phyloP scores from a whole-genome alignment of 2,888 invertebrate species.

The Thumatha senex region DNA sequence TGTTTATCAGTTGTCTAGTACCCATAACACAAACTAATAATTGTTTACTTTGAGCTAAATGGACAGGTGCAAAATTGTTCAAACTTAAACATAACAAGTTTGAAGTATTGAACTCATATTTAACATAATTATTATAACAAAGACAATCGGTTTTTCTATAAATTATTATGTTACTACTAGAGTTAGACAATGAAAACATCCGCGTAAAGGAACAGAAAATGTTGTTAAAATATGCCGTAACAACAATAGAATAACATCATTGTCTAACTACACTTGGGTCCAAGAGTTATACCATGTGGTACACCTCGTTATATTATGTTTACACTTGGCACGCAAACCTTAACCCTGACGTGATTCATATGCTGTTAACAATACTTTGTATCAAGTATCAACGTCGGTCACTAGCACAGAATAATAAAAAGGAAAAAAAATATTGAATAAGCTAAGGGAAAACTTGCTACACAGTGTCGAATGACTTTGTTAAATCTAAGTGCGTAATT shows the following conservation, averaged over 20 bases:
- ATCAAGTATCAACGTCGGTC: conserved; percentile 44
- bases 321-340: conserved; percentile 37
- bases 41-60: too few species aligned
- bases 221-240: conserved; percentile 7
- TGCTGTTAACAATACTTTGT: conserved; percentile 39
- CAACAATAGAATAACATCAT: conserved; percentile 10
- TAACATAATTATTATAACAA: not conserved
- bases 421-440: conserved; percentile 46
- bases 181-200: not conserved
- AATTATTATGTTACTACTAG: too few species aligned
- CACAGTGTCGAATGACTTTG: conserved; percentile 49
- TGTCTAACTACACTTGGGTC: conserved; percentile 33
- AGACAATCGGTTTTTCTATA: too few species aligned
- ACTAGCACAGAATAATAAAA: conserved; percentile 36
- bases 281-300: conserved; percentile 44
- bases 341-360: conserved; percentile 57
- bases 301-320: conserved; percentile 42
- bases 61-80: too few species aligned
- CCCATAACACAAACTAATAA: too few species aligned
- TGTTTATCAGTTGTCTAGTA: too few species aligned
- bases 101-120: too few species aligned
- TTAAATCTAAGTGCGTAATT: conserved; percentile 21
- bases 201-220: not conserved
- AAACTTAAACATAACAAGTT: too few species aligned
- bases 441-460: conserved; percentile 35